Conservation (phyloP, 1,140 invertebrate species). For the Bombus pascuorum region DNA sequence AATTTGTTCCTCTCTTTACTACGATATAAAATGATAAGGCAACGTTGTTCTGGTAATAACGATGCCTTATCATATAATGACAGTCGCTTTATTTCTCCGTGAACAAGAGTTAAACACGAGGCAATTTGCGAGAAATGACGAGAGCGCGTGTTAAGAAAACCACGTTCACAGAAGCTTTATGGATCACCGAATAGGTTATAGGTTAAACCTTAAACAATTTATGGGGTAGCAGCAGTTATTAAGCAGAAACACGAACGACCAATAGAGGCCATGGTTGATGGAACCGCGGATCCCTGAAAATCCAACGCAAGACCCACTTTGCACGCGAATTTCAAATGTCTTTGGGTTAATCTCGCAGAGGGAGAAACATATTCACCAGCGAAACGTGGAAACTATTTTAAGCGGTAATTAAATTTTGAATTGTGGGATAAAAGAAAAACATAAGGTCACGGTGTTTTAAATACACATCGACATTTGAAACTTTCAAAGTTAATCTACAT, state of each 20-base stretch:
- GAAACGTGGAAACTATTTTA: not conserved
- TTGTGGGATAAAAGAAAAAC: too few relatives aligned
- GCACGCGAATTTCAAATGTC: not conserved
- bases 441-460: too few relatives aligned
- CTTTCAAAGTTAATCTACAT: too few relatives aligned
- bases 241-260: constrained; percentile 6
- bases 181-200: constrained; percentile 19
- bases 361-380: not conserved
- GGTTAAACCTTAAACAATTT: constrained; percentile 48
- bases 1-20: too few relatives aligned
- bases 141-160: not conserved
- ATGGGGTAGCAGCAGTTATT: constrained; percentile 21
- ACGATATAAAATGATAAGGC: not conserved
- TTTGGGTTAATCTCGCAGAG: not conserved
- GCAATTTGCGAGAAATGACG: not conserved
- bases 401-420: not conserved
- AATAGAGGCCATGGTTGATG: not conserved
- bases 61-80: not conserved
- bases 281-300: constrained; percentile 25
- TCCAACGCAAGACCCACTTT: not conserved
- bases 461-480: too few relatives aligned
- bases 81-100: not conserved
- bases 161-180: constrained; percentile 17
- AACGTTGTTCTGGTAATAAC: not conserved
- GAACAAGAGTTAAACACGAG: not conserved